Base-by-base conservation (phyloP, 2,113 vertebrate genomes). In the Apteryx owenii region DNA sequence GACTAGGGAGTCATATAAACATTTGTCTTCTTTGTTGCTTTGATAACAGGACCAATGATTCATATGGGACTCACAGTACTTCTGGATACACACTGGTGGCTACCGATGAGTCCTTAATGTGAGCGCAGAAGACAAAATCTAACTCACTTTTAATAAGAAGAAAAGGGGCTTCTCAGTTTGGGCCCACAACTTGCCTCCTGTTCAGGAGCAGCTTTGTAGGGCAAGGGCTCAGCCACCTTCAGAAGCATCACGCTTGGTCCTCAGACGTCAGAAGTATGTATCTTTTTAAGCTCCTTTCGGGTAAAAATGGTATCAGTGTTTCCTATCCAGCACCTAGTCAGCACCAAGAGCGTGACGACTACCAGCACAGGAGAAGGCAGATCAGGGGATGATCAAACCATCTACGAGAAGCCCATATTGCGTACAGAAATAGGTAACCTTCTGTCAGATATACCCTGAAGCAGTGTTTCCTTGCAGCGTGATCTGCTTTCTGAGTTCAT, bases 261-360 rank as follows among this genome's bases (percentile, higher is more conserved):
- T 46, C 2, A 58, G 21, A 12, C 36, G 23, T 7, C 26, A 8
- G 7, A 31, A 12, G 15, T 3, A 13, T 2, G 15, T 3, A 13
- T 2, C 42, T 50, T 28, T 12, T 8, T 7, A 38, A 12, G 75
- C 33, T 72, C 51, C 4, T 36, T 2, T 1, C 4, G 72, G 31
- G n/a, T 5, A 1, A 21, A 50, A 72, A 25, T 0, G n/a, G 5
- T 3, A 2, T 2, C 29, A 15, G n/a, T 0, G 36, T 1, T 23
- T 20, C 28, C 83, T 21, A 19, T 23, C 46, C 64, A 53, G 68
- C 50, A 8, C 20, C 58, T 60, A 60, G 58, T 60, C 17, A 16
- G 60, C 53, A 92, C 14, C 18, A 7, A 48, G 18, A 19, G 0
- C 1, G 3, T 19, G 31, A 12, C 18, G 36, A 2, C 36, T 2